Conservation (phyloP, 2,797 vertebrate genomes). For the Eulemur albifrons region DNA sequence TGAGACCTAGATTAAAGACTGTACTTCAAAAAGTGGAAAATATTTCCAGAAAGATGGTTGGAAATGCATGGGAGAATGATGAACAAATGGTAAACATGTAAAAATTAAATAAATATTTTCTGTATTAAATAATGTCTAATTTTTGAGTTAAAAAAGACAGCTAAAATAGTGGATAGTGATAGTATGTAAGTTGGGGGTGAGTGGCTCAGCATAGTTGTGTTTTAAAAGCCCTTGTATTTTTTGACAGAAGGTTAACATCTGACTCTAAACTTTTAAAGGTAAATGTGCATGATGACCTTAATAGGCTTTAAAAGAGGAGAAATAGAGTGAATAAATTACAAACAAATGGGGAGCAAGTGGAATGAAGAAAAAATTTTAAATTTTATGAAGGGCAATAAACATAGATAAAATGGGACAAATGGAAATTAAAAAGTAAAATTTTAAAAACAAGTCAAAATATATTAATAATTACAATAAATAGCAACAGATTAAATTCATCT, state of each 20-base stretch:
- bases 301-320: neutral
- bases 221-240: neutral
- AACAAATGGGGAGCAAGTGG: neutral
- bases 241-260: neutral
- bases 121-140: slow-evolving; percentile 12
- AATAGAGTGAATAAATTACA: neutral
- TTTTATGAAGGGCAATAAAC: neutral
- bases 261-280: neutral
- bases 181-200: neutral
- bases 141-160: neutral
- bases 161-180: neutral
- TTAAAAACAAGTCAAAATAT: neutral
- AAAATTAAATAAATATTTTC: neutral
- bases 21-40: slow-evolving; percentile 23
- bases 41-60: neutral
- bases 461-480: neutral
- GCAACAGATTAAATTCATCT: neutral
- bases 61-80: neutral
- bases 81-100: neutral
- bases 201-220: neutral
- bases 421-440: slow-evolving; percentile 9
- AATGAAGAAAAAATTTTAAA: neutral
- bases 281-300: neutral
- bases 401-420: neutral
- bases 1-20: neutral